These are phyloP conservation scores for Vulpes lagopus DNA, from an alignment of 2,113 vertebrate genomes.

Conservation along the genomic window DNA sequence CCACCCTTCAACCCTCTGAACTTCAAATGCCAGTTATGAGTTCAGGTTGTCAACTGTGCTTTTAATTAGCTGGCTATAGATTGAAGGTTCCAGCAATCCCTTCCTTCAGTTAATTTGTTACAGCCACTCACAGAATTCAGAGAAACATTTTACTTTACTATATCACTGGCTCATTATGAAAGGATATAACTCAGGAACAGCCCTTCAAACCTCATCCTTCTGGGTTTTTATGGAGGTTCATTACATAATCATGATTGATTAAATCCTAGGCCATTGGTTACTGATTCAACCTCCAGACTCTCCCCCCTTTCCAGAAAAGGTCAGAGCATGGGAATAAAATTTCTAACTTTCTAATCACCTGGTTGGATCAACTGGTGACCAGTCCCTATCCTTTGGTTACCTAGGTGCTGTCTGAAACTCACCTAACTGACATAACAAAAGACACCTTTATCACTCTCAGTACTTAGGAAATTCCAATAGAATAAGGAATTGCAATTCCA, in stretches of 20 bases:
- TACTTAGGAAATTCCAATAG: neutral
- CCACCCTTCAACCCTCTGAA: neutral
- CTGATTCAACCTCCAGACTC: neutral
- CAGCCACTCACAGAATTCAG: neutral
- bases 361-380: neutral
- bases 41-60: neutral
- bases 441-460: neutral
- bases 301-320: neutral
- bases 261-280: neutral
- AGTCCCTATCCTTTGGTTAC: neutral
- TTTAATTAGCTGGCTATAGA: neutral
- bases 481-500: neutral
- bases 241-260: neutral
- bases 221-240: neutral
- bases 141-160: neutral
- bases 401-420: neutral
- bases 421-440: neutral
- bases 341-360: neutral
- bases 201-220: neutral
- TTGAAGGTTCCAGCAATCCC: neutral
- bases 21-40: neutral
- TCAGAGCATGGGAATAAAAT: neutral
- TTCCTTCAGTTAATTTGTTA: neutral
- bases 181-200: neutral
- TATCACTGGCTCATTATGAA: neutral